Evolutionary conservation across 2,888 invertebrate species (phyloP).

Genomic region (Eupsilia transversa): DNA sequence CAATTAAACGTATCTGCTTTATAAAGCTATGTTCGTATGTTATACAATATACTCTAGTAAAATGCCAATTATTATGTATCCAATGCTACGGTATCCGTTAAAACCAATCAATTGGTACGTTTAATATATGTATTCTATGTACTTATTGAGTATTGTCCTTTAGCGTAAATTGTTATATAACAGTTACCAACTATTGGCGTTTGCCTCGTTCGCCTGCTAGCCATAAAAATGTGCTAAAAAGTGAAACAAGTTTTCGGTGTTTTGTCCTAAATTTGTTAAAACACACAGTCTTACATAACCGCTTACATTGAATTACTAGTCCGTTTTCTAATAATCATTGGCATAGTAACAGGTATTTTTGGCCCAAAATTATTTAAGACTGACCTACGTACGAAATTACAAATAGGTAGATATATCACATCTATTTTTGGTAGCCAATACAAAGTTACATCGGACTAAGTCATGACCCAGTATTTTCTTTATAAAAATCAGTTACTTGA

Average conservation of each 20-base stretch:
- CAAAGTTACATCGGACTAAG: constrained; percentile 62
- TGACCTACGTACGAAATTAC: constrained; percentile 2
- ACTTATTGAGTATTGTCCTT: constrained; percentile 7
- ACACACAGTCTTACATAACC: constrained; percentile 20
- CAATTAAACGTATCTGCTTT: constrained; percentile 48
- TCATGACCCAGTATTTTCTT: constrained; percentile 67
- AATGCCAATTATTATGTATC: constrained; percentile 16
- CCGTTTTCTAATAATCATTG: constrained; percentile 5
- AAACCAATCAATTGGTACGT: not conserved
- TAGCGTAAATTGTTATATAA: constrained; percentile 51
- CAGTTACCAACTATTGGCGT: constrained; percentile 41
- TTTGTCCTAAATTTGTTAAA: constrained; percentile 19
- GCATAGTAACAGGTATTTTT: constrained; percentile 1
- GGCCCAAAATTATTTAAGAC: not conserved
- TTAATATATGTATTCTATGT: not conserved
- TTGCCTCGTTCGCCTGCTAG: constrained; percentile 22
- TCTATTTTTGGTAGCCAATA: constrained; percentile 30
- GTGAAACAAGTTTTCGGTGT: constrained; percentile 23
- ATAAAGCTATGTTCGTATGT: constrained; percentile 10
- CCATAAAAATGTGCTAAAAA: constrained; percentile 40
- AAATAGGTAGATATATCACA: constrained; percentile 25
- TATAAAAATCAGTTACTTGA: constrained; percentile 61
- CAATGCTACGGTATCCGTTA: constrained; percentile 9
- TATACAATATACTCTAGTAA: constrained; percentile 20
- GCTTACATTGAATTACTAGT: constrained; percentile 7